phyloP scores from a whole-genome alignment of 2,888 invertebrate species.

The Macrosoma leucophasiata region DNA sequence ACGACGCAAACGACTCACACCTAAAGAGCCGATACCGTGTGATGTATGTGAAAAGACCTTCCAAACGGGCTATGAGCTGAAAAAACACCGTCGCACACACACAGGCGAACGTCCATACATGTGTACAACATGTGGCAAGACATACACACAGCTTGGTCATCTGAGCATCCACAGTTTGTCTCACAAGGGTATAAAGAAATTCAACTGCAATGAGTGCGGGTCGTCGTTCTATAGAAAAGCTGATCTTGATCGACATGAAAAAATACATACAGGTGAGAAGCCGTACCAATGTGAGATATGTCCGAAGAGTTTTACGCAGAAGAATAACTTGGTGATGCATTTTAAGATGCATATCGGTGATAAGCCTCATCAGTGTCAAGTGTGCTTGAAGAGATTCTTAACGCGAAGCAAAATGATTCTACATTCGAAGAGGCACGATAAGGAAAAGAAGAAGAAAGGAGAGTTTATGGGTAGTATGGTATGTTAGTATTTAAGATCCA shows the following conservation, averaged over 20 bases:
- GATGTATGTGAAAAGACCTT: conserved; percentile 50
- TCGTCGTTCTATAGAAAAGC: conserved; percentile 57
- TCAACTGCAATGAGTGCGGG: conserved; percentile 48
- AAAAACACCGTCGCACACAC: conserved; percentile 53
- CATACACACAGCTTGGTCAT: conserved; percentile 58
- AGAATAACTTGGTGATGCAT: conserved; percentile 59
- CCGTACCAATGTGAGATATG: conserved; percentile 56
- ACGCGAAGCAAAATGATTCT: conserved; percentile 47
- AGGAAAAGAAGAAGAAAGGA: conserved; percentile 41
- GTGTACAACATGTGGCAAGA: conserved; percentile 61
- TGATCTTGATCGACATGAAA: conserved; percentile 53
- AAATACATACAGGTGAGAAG: conserved; percentile 55
- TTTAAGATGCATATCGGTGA: conserved; percentile 55
- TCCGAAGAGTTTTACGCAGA: conserved; percentile 55
- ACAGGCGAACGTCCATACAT: conserved; percentile 59
- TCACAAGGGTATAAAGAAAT: conserved; percentile 55
- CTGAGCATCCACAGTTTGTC: conserved; percentile 51
- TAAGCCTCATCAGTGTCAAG: conserved; percentile 41
- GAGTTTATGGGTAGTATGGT: no score
- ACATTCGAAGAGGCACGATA: conserved; percentile 50
- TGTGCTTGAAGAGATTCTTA: conserved; percentile 51
- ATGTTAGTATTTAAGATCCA: no score
- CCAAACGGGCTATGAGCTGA: conserved; percentile 49
- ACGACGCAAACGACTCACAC: conserved; percentile 22
- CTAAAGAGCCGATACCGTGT: conserved; percentile 40